Evolutionary conservation across 2,797 vertebrate species (phyloP).

Genomic region (Mormyrops boulengeri): DNA sequence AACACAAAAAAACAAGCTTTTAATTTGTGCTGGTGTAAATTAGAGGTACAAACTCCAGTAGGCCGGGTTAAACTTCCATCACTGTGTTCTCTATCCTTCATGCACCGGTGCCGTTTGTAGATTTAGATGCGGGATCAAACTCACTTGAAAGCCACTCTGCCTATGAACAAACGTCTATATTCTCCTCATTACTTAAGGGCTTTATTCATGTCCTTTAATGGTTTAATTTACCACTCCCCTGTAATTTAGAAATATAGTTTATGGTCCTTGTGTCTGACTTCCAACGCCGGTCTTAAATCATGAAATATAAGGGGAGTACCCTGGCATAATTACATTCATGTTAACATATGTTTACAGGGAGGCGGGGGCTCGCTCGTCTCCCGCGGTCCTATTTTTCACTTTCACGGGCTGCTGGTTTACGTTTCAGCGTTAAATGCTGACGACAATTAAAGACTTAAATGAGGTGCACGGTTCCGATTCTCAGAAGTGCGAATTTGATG

Average conservation of each 20-base stretch:
- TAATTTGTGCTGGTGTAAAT: neutral
- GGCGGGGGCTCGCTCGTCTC: neutral
- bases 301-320: conserved; percentile 23
- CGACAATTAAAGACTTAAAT: neutral
- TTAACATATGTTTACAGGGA: conserved; percentile 5
- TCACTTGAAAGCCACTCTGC: neutral
- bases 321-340: neutral
- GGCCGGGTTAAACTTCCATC: neutral
- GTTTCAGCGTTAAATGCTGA: neutral
- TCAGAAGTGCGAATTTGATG: neutral
- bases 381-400: neutral
- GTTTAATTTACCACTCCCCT: conserved; percentile 41
- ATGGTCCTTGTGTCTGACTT: conserved; percentile 32
- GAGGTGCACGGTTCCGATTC: neutral
- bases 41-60: neutral
- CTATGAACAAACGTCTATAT: conserved; percentile 22
- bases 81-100: neutral
- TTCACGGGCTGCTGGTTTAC: conserved; percentile 1
- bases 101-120: neutral
- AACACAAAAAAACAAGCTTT: neutral
- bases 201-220: conserved; percentile 49
- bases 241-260: conserved; percentile 36
- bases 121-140: conserved; percentile 3
- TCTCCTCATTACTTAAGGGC: conserved; percentile 50
- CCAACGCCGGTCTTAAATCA: conserved; percentile 35